Conservation (phyloP, 2,113 vertebrate species). For the Clupea harengus region DNA sequence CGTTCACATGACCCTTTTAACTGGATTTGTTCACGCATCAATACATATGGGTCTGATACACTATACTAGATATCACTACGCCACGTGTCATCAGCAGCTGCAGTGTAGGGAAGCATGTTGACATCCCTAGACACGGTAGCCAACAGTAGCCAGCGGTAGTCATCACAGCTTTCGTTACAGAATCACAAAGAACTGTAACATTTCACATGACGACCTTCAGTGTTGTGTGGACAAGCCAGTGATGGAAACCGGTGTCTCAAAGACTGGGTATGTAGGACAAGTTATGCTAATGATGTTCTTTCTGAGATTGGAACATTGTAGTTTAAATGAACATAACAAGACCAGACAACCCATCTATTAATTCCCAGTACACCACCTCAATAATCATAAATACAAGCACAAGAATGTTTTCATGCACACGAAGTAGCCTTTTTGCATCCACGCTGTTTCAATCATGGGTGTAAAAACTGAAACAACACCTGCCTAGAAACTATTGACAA, state of each 20-base stretch:
- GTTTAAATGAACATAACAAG: background rate
- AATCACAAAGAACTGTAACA: background rate
- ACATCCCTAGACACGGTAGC: background rate
- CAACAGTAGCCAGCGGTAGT: background rate
- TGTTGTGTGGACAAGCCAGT: too few species aligned
- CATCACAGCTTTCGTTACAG: background rate
- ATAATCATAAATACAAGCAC: background rate
- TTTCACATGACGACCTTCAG: background rate
- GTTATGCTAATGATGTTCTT: background rate
- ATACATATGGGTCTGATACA: background rate
- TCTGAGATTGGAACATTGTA: background rate
- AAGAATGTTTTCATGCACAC: background rate
- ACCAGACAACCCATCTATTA: background rate
- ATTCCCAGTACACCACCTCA: background rate
- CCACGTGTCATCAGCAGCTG: background rate
- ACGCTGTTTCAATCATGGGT: background rate
- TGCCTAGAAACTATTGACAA: background rate
- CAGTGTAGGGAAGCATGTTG: background rate
- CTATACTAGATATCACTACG: background rate
- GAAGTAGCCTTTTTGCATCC: background rate
- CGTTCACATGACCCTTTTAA: background rate
- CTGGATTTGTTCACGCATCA: background rate
- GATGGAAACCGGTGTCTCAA: too few species aligned
- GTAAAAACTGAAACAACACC: background rate
- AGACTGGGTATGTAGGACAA: background rate